A percentile compares a stretch with the other conserved stretches of the same genome.
phyloP scores from a whole-genome alignment of 2,797 vertebrate genomes.

The Mormyrops boulengeri region DNA sequence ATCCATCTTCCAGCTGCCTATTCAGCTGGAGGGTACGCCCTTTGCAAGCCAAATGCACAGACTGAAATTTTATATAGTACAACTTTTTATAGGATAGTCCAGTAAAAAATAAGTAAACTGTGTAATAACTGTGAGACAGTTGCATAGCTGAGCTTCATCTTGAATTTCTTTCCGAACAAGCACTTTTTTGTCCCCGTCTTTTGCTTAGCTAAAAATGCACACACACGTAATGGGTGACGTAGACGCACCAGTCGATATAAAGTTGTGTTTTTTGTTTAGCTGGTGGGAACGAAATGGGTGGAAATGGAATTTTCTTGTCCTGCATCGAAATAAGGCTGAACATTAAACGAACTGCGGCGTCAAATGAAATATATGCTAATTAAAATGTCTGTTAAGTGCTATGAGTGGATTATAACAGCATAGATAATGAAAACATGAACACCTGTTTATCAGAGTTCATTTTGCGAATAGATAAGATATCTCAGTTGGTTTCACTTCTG shows the following conservation, averaged over 20 bases:
- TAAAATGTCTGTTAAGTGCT: background rate
- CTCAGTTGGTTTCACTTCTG: background rate
- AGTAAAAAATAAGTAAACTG: background rate
- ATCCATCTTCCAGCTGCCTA: background rate
- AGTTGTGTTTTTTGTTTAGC: background rate
- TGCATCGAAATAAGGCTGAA: background rate
- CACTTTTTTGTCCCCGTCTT: background rate
- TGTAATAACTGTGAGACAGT: background rate
- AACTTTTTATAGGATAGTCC: background rate
- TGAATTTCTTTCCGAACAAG: background rate
- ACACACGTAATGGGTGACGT: background rate
- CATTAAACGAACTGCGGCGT: background rate
- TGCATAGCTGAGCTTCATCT: background rate
- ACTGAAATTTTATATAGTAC: background rate
- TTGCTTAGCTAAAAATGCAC: background rate
- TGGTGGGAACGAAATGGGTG: background rate
- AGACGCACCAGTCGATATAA: background rate
- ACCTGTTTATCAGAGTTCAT: background rate
- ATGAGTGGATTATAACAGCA: background rate
- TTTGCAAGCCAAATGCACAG: background rate
- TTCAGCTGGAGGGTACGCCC: background rate
- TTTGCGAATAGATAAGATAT: background rate
- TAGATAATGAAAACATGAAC: background rate
- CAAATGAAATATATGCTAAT: background rate
- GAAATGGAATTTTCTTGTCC: background rate